These are phyloP conservation scores for Leptonema lineaticorne DNA, from an alignment of 1,140 invertebrate genomes.

Conservation along the genomic window DNA sequence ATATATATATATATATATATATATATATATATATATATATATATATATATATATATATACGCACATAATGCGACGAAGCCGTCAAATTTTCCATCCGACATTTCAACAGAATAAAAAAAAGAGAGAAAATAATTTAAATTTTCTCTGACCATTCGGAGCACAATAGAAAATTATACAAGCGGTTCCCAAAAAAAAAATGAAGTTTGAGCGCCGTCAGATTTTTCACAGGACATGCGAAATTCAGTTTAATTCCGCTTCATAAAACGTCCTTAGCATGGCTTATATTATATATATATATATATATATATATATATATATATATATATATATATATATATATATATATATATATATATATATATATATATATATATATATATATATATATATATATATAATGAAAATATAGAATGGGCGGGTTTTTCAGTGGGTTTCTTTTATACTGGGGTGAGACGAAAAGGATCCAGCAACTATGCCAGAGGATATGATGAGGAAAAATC, in stretches of 20 bases:
- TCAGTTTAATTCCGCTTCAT: slow-evolving; percentile 16
- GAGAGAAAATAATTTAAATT: neutral
- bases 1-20: no score
- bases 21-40: no score
- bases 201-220: neutral
- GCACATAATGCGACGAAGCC: no score
- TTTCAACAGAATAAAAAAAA: neutral
- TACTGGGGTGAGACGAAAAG: neutral
- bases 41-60: no score
- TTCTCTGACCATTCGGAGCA: neutral
- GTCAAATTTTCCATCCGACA: neutral
- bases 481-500: neutral
- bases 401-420: no score
- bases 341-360: no score
- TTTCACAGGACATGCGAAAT: slow-evolving; percentile 8
- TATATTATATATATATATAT: no score
- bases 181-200: neutral
- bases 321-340: no score
- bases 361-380: no score
- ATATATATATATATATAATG: no score
- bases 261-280: neutral
- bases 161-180: neutral
- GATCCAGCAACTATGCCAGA: neutral
- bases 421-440: no score
- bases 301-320: no score